A percentile compares a stretch with the other conserved stretches of the same genome.
These are phyloP conservation scores for Lobophora halterata DNA, from an alignment of 2,888 invertebrate species.

Conservation along the genomic window DNA sequence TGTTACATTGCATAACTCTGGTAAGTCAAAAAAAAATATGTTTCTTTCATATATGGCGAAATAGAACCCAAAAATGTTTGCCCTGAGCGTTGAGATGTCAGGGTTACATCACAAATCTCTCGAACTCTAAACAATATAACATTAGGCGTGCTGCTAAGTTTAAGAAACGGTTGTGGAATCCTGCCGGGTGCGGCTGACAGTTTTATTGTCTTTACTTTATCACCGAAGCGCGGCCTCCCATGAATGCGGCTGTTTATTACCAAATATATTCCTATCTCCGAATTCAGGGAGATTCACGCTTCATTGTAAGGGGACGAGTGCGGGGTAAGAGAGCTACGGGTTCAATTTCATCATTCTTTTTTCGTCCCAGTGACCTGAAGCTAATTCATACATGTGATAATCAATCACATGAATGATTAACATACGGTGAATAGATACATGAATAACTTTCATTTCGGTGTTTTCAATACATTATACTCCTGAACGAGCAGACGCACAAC, in stretches of 20 bases:
- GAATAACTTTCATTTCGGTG: no score
- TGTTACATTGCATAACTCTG: no score
- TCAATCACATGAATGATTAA: no score
- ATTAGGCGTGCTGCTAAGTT: slow-evolving; percentile 1
- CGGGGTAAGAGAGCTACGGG: slow-evolving; percentile 5
- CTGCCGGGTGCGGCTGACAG: slow-evolving; percentile 39
- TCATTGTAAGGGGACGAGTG: slow-evolving; percentile 22
- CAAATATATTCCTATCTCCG: slow-evolving; percentile 29
- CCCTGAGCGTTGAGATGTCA: no score
- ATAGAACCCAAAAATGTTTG: no score
- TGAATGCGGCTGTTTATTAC: slow-evolving; percentile 31
- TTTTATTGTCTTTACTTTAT: slow-evolving; percentile 39
- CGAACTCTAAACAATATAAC: not conserved
- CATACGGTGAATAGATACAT: no score
- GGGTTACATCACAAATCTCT: no score
- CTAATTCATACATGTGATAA: no score
- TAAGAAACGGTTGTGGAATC: slow-evolving; percentile 15
- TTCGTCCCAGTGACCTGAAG: slow-evolving; percentile 9
- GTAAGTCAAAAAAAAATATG: no score
- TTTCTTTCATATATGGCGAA: no score
- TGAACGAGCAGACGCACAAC: no score
- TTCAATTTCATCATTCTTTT: slow-evolving; percentile 18
- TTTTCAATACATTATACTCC: no score
- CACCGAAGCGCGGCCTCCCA: slow-evolving; percentile 22
- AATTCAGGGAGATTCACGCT: slow-evolving; percentile 23